Conservation (phyloP, 2,797 vertebrate species). For the Buceros bicornis region DNA sequence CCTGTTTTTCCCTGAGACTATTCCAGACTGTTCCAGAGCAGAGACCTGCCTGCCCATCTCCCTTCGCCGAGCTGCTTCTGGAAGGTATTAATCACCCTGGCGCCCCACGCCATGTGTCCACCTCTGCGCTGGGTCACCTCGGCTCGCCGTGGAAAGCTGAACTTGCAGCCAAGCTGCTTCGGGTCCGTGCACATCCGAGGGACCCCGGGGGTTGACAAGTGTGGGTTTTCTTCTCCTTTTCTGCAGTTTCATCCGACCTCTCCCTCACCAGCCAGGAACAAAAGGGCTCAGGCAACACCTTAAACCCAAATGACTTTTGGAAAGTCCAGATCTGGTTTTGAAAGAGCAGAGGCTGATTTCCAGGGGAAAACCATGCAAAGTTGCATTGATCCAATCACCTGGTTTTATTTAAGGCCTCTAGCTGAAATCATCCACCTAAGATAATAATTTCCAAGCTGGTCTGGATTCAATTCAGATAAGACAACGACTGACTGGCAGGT, state of each 20-base stretch:
- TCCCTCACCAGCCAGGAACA: neutral
- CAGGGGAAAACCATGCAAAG: neutral
- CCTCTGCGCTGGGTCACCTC: neutral
- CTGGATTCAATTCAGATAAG: conserved; percentile 43
- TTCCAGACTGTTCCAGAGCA: neutral
- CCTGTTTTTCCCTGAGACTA: neutral
- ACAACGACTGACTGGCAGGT: neutral
- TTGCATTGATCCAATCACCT: conserved; percentile 17
- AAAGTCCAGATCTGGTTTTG: neutral
- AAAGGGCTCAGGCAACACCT: neutral
- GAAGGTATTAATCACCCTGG: neutral
- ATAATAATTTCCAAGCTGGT: conserved; percentile 1
- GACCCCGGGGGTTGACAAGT: neutral
- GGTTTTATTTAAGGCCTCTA: conserved; percentile 43
- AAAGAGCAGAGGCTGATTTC: neutral
- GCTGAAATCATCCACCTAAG: conserved; percentile 47
- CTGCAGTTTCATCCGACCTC: neutral
- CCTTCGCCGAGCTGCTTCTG: neutral
- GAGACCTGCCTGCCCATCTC: neutral
- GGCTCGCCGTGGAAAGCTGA: neutral
- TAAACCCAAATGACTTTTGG: neutral
- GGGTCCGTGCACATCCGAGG: neutral
- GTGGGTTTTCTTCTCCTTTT: neutral
- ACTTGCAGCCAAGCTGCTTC: neutral
- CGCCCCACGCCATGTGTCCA: neutral